Evolutionary conservation across 2,888 invertebrate species (phyloP), one percentile per base, ranked within the genome.

Genomic region (Troilus luridus): DNA sequence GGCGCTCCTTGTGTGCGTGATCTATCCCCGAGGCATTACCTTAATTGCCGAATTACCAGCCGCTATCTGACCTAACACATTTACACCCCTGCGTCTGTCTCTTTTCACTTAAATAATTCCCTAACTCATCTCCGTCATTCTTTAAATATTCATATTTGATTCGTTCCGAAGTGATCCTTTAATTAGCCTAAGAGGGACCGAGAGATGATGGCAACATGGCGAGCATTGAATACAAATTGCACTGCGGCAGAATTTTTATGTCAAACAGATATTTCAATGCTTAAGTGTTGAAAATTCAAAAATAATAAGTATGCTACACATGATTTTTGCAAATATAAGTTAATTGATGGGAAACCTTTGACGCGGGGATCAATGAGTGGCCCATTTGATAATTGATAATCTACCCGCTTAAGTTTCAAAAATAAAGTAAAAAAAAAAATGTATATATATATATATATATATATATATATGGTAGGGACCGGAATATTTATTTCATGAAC

Each of bases 1-100:
- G 72, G 58, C 24, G 11, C 54, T 21, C 62, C 88, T 72, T 17
- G 27, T 17, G 58, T 72, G 89, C 72, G 89, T 72, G 89, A 56
- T 81, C 81, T 56, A 81, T 56, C 81, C 54, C 64, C 41, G 6
- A n/a, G 56, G 58, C 89, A 89, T 89, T 72, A 72, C 11, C n/a
- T n/a, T 89, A 89, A 89, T 89, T 72, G 89, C 54, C 64, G 67
- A 89, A 89, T 89, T 89, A 89, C 72, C 54, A 59, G 14, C 56
- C 54, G 81, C 81, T 81, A 81, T 81, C 81, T 81, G 54, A 10
- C 81, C 81, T 81, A 19, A 21, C 81, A 81, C 81, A 54, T 81
- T 81, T 81, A 81, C 81, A 81, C 81, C 54, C 41, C 54, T 14
- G 21, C 41, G 21, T 56, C 81, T 41, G 77, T 17, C 81, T 19